Evolutionary conservation across 1,140 invertebrate genomes (phyloP), one percentile per base, ranked within the genome.

Genomic region (Drosophila arizonae): DNA sequence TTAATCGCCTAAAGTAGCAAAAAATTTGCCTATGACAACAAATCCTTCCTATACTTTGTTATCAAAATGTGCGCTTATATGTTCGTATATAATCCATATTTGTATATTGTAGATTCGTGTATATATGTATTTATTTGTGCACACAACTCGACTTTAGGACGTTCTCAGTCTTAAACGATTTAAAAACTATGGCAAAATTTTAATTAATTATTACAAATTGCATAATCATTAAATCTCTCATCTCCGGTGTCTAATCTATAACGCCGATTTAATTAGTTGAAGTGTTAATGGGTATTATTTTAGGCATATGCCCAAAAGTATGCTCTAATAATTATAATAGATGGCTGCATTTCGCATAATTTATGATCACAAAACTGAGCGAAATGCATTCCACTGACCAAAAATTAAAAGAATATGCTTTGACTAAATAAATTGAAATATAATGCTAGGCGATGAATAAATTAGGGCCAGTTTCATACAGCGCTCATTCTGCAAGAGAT

Each of bases 151-250:
- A 81, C 84, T 88, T 85, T 89, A 88, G 84, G 84, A 88, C 85
- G 87, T 88, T 80, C 71, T 87, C 84, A 87, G 84, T 87, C 84
- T 87, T 87, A 88, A 87, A 77, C 79, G 79, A 87, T 87, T 87
- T 87, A 88, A 87, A 84, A 87, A 89, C 84, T 87, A 87, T 87
- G 84, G 84, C 84, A 87, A 87, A 88, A 87, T 84, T 87, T 87
- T 88, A 88, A 87, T 87, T 69, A 87, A 81, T 79, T 86, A 86
- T 86, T 86, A 86, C 79, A 86, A 86, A 82, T 86, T 86, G 82
- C 82, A 86, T 86, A 86, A 86, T 86, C 57, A 88, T 76, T 87
- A 86, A 86, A 86, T 86, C 84, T 87, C 76, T 73, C 36, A 39
- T 74, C 73, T 77, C 76, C 41, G 57, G 66, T 77, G 69, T 57